These are phyloP conservation scores for Amblyopsis rosae DNA, from an alignment of 2,113 vertebrate genomes.

Conservation along the genomic window DNA sequence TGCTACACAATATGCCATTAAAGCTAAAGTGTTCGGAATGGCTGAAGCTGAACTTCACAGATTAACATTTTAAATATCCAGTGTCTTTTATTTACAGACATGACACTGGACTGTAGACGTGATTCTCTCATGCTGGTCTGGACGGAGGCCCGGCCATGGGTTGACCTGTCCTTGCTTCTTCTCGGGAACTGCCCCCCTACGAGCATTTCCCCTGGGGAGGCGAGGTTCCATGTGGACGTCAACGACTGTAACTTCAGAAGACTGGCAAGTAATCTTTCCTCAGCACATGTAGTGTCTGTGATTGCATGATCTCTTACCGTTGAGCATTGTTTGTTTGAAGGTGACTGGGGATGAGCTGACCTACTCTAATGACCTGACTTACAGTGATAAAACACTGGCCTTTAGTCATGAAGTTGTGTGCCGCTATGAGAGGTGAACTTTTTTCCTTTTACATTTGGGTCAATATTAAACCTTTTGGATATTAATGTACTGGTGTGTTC, in stretches of 20 bases:
- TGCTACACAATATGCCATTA: background rate
- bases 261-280: slow-evolving; percentile 40
- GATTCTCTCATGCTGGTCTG: slow-evolving; percentile 60
- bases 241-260: slow-evolving; percentile 61
- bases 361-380: slow-evolving; percentile 62
- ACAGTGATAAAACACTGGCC: slow-evolving; percentile 28
- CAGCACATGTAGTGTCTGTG: background rate
- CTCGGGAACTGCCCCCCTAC: slow-evolving; percentile 69
- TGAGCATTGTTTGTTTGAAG: slow-evolving; percentile 27
- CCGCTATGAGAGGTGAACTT: slow-evolving; percentile 45
- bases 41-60: background rate
- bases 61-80: background rate
- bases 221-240: slow-evolving; percentile 54
- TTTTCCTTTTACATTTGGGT: background rate
- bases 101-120: slow-evolving; percentile 61
- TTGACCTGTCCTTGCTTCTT: slow-evolving; percentile 41
- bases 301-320: background rate
- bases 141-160: slow-evolving; percentile 36
- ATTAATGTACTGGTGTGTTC: background rate
- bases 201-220: slow-evolving; percentile 31
- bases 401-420: slow-evolving; percentile 58
- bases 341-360: slow-evolving; percentile 52
- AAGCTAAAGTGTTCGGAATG: background rate
- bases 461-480: background rate
- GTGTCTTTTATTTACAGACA: slow-evolving; percentile 30